Percentiles rank a stretch among this genome's conserved stretches.
phyloP scores from a whole-genome alignment of 1,140 invertebrate genomes.

The Diuraphis noxia region DNA sequence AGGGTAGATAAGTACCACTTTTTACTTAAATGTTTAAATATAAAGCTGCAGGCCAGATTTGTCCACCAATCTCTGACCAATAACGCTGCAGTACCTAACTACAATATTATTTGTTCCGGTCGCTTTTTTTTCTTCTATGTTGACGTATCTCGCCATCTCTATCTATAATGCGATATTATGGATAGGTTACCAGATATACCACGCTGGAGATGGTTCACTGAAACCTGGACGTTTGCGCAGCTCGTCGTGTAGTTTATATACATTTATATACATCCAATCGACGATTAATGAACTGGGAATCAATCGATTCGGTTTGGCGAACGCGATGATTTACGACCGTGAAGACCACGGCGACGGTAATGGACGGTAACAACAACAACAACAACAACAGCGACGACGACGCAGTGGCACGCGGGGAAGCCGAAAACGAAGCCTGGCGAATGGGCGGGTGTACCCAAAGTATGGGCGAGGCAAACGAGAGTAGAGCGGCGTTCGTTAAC shows the following conservation, averaged over 20 bases:
- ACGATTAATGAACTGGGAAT: slow-evolving; percentile 19
- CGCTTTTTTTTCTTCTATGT: neutral
- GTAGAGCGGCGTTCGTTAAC: slow-evolving; percentile 16
- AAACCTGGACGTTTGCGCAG: neutral
- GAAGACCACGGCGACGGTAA: neutral
- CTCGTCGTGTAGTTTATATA: neutral
- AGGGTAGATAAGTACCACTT: neutral
- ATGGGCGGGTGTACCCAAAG: neutral
- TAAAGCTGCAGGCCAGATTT: neutral
- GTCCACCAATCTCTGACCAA: neutral
- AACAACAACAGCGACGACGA: neutral
- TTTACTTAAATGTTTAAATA: neutral
- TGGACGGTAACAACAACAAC: slow-evolving; percentile 5
- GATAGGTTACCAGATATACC: neutral
- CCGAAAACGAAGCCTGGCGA: neutral
- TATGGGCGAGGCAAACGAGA: neutral
- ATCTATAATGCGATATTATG: neutral
- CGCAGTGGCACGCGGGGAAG: neutral
- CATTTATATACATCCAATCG: neutral
- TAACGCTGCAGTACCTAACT: neutral
- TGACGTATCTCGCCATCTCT: neutral
- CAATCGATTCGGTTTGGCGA: slow-evolving; percentile 18
- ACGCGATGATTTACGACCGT: slow-evolving; percentile 26
- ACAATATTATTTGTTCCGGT: neutral
- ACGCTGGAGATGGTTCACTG: neutral